Conservation (phyloP, 2,888 invertebrate genomes). For the Cyclophora punctaria region DNA sequence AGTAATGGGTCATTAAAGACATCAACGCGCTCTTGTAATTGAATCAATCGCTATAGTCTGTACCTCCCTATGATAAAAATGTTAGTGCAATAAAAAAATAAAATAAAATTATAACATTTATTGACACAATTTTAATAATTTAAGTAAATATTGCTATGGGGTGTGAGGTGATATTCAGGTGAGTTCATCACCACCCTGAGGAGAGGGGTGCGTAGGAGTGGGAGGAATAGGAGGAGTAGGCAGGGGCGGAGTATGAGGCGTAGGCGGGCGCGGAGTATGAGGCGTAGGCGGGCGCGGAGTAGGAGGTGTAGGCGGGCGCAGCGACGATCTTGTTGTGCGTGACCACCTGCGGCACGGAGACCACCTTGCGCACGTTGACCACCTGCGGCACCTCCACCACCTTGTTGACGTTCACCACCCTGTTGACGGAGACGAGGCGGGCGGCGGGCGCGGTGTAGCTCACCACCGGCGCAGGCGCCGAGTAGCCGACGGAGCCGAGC, state of each 20-base stretch:
- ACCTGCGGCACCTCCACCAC: constrained; percentile 32
- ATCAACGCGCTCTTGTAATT: too few species aligned
- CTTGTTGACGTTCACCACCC: constrained; percentile 32
- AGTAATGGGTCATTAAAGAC: too few species aligned
- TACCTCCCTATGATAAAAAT: too few species aligned
- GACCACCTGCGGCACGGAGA: constrained; percentile 18
- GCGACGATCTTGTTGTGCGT: constrained; percentile 14
- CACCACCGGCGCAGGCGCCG: neutral
- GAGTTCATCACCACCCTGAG: constrained; percentile 24
- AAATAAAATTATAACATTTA: too few species aligned
- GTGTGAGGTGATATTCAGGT: too few species aligned
- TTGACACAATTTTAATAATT: neutral
- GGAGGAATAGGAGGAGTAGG: constrained; percentile 1
- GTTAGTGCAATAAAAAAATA: too few species aligned
- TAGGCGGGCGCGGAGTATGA: constrained; percentile 9
- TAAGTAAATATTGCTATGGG: neutral
- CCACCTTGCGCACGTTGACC: constrained; percentile 22
- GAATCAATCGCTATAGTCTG: too few species aligned
- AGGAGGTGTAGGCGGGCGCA: constrained; percentile 6
- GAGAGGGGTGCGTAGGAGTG: constrained; percentile 9
- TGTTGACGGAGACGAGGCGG: constrained; percentile 29
- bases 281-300: neutral
- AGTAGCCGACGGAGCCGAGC: constrained; percentile 1
- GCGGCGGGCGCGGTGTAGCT: constrained; percentile 20
- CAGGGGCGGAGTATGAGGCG: constrained; percentile 2